phyloP scores from a whole-genome alignment of 1,140 invertebrate genomes.

The Solenopsis fugax region DNA sequence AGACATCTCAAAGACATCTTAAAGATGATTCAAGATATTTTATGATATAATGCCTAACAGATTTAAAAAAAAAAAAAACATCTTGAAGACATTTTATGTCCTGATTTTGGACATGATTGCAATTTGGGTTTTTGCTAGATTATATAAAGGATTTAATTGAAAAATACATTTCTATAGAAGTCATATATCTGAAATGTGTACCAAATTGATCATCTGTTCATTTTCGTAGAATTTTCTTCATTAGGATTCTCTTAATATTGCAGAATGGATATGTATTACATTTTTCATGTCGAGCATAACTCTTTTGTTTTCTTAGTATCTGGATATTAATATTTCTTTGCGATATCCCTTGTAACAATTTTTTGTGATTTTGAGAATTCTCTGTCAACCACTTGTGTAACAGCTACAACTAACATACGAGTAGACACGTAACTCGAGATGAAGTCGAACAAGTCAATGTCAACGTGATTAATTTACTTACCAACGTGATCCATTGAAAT shows the following conservation, averaged over 20 bases:
- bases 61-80: too few relatives aligned
- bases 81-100: too few relatives aligned
- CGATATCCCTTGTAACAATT: not conserved
- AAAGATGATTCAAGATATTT: too few relatives aligned
- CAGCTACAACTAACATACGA: not conserved
- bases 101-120: too few relatives aligned
- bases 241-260: not conserved
- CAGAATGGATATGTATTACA: not conserved
- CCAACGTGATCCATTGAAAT: slow-evolving; percentile 21
- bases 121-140: too few relatives aligned
- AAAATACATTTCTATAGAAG: not conserved
- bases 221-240: too few relatives aligned
- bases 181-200: not conserved
- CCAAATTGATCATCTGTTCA: not conserved
- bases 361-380: not conserved
- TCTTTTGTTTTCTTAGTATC: not conserved
- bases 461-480: slow-evolving; percentile 38
- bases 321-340: not conserved
- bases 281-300: not conserved
- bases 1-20: too few relatives aligned
- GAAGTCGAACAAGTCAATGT: slow-evolving; percentile 42
- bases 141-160: not conserved
- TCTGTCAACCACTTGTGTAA: not conserved
- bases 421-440: not conserved
- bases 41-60: too few relatives aligned